These are phyloP conservation scores for Polia nebulosa DNA, from an alignment of 2,888 invertebrate genomes.

Conservation along the genomic window DNA sequence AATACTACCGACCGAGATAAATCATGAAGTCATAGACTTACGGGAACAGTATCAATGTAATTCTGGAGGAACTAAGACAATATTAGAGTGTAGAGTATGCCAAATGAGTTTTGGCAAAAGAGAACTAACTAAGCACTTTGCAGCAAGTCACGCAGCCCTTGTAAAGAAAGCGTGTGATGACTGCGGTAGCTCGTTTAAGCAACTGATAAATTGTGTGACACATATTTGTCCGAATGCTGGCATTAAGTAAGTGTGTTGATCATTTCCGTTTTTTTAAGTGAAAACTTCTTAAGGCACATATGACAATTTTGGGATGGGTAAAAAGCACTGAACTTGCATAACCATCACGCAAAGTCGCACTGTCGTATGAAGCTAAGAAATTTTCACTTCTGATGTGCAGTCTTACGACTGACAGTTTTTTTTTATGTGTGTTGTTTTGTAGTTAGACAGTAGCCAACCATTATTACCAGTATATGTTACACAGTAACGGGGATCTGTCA, in stretches of 20 bases:
- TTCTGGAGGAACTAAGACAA: accelerated
- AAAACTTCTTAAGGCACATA: too few relatives aligned
- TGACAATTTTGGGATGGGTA: too few relatives aligned
- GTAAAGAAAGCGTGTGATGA: background rate
- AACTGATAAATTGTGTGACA: background rate
- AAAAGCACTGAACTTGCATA: too few relatives aligned
- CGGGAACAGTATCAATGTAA: slow-evolving; percentile 49
- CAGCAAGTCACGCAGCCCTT: background rate
- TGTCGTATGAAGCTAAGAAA: too few relatives aligned
- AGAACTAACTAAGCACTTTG: slow-evolving; percentile 1
- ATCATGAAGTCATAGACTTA: slow-evolving; percentile 66
- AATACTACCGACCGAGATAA: slow-evolving; percentile 42
- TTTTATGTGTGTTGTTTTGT: too few relatives aligned
- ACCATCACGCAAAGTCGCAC: too few relatives aligned
- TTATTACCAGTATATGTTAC: background rate
- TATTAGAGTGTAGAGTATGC: slow-evolving; percentile 10
- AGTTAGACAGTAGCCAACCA: background rate
- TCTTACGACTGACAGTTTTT: background rate
- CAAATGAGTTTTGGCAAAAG: accelerated
- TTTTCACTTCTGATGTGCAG: too few relatives aligned
- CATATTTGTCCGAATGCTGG: background rate
- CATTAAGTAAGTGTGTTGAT: slow-evolving; percentile 17
- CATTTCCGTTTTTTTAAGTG: too few relatives aligned
- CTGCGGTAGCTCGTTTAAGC: background rate
- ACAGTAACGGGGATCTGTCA: background rate